A percentile compares a stretch with the other conserved stretches of the same genome.
phyloP scores from a whole-genome alignment of 2,888 invertebrate genomes.

The Chloromyia formosa region DNA sequence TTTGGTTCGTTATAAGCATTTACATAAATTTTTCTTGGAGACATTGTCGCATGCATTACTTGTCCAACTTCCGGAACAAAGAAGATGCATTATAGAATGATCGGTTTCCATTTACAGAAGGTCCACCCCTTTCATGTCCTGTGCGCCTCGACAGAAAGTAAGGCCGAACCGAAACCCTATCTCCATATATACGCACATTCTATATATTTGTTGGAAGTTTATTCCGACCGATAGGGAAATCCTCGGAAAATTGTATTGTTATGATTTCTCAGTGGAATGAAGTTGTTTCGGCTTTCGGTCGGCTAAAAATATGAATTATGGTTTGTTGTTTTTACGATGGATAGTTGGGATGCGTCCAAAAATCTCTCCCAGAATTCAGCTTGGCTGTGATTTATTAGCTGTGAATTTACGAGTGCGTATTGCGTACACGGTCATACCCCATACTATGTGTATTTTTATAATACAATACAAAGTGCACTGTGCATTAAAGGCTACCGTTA shows the following conservation, averaged over 20 bases:
- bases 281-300: conserved; percentile 43
- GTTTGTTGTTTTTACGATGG: conserved; percentile 45
- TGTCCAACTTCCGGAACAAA: conserved; percentile 31
- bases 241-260: conserved; percentile 23
- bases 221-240: not conserved
- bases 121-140: conserved; percentile 43
- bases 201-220: not conserved
- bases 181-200: too few species aligned
- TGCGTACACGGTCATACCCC: conserved; percentile 29
- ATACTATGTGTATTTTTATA: not conserved
- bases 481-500: conserved; percentile 1
- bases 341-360: conserved; percentile 37
- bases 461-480: not conserved
- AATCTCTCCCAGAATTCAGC: conserved; percentile 11
- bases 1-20: conserved; percentile 37
- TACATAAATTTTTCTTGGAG: conserved; percentile 33
- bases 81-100: conserved; percentile 1
- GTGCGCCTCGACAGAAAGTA: conserved; percentile 2
- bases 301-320: conserved; percentile 44
- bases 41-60: not conserved
- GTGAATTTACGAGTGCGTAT: conserved; percentile 38
- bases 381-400: conserved; percentile 38
- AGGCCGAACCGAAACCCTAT: conserved; percentile 4
- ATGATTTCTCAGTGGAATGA: conserved; percentile 25
- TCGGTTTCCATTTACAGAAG: conserved; percentile 4